These are phyloP conservation scores for Gymnodraco acuticeps DNA, from an alignment of 2,797 vertebrate genomes.

Conservation along the genomic window DNA sequence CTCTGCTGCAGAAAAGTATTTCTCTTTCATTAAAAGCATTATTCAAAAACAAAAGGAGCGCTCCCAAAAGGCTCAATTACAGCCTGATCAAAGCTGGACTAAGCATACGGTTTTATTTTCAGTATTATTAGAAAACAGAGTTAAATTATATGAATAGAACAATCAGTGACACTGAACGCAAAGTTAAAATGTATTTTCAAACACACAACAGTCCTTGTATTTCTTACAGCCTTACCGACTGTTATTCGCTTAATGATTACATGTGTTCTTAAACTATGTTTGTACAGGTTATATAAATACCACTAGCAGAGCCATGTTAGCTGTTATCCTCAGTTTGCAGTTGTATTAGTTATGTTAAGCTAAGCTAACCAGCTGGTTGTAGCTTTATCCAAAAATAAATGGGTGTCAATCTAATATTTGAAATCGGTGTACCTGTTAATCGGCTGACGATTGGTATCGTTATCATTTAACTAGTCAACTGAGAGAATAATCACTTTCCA, in stretches of 20 bases:
- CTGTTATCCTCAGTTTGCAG: not conserved
- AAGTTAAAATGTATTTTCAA: not conserved
- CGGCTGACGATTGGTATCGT: too few relatives aligned
- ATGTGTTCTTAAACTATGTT: not conserved
- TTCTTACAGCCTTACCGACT: too few relatives aligned
- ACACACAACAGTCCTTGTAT: not conserved
- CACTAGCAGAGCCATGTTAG: not conserved
- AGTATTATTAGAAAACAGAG: not conserved
- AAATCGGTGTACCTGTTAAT: not conserved
- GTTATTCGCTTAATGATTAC: not conserved
- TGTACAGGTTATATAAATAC: not conserved
- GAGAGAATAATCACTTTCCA: not conserved
- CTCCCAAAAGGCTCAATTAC: not conserved
- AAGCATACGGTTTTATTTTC: not conserved
- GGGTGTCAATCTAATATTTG: too few relatives aligned
- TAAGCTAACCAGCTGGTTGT: not conserved
- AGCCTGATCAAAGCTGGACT: not conserved
- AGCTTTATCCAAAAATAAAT: not conserved
- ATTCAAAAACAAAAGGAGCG: conserved; percentile 25
- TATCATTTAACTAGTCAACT: not conserved
- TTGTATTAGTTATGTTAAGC: not conserved
- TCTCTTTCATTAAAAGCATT: conserved; percentile 30
- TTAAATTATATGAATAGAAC: not conserved
- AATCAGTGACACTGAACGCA: not conserved
- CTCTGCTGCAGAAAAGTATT: conserved; percentile 8